phyloP scores from a whole-genome alignment of 2,113 vertebrate species.

The Upupa epops region DNA sequence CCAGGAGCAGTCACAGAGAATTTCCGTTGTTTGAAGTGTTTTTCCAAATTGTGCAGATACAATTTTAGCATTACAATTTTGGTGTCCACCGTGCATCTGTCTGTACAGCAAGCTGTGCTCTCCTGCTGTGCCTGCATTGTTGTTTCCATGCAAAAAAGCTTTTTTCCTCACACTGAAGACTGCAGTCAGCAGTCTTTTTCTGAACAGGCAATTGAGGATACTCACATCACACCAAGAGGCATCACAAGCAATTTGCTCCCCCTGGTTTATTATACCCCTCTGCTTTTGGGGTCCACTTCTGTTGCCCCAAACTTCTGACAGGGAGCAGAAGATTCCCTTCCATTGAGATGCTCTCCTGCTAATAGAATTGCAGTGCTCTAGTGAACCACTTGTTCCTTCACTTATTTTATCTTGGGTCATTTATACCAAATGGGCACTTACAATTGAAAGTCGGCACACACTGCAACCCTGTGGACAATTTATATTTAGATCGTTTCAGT shows the following conservation, averaged over 20 bases:
- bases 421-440: background rate
- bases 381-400: background rate
- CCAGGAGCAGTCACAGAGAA: background rate
- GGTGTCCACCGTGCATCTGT: background rate
- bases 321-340: background rate
- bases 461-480: background rate
- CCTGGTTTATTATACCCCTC: background rate
- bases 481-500: background rate
- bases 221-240: fast-evolving
- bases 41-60: background rate
- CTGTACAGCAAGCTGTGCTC: background rate
- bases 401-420: background rate
- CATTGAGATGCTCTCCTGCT: background rate
- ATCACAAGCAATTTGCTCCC: background rate
- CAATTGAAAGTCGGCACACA: background rate
- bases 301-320: background rate
- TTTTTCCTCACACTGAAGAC: background rate
- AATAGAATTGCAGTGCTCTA: background rate
- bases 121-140: background rate
- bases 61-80: background rate
- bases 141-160: background rate
- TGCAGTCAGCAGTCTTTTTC: background rate
- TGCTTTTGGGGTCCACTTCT: background rate
- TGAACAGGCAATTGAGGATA: background rate
- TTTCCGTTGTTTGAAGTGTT: background rate